Evolutionary conservation across 2,113 vertebrate species (phyloP).

Genomic region (Mus pahari): DNA sequence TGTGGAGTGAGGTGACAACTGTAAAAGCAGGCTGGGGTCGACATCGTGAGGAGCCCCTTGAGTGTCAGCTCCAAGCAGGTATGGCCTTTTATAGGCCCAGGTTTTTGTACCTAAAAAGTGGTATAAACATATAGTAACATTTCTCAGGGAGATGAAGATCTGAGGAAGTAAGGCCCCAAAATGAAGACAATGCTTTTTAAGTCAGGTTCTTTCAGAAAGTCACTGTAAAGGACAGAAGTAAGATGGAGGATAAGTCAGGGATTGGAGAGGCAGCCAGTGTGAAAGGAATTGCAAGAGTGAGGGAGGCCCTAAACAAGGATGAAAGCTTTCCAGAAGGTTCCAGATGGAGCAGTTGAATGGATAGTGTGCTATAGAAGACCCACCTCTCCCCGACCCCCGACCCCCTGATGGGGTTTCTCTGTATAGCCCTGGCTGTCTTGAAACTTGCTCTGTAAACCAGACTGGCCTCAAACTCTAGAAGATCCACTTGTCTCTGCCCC

Average conservation of each 20-base stretch:
- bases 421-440: background rate
- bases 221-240: background rate
- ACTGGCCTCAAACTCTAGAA: background rate
- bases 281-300: background rate
- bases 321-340: background rate
- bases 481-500: background rate
- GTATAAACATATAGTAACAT: background rate
- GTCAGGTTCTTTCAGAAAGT: background rate
- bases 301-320: background rate
- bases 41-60: background rate
- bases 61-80: too few species aligned
- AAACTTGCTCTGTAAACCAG: background rate
- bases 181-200: slow-evolving; percentile 4
- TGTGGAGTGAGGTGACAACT: background rate
- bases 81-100: background rate
- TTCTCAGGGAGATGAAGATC: background rate
- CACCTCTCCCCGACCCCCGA: background rate
- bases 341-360: too few species aligned
- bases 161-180: background rate
- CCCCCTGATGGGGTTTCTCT: background rate
- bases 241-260: background rate
- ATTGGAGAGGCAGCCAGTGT: background rate
- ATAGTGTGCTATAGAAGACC: background rate
- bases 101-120: background rate
- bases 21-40: background rate